These are phyloP conservation scores for Drosophila trapezifrons DNA, from an alignment of 1,140 invertebrate genomes.

Conservation along the genomic window DNA sequence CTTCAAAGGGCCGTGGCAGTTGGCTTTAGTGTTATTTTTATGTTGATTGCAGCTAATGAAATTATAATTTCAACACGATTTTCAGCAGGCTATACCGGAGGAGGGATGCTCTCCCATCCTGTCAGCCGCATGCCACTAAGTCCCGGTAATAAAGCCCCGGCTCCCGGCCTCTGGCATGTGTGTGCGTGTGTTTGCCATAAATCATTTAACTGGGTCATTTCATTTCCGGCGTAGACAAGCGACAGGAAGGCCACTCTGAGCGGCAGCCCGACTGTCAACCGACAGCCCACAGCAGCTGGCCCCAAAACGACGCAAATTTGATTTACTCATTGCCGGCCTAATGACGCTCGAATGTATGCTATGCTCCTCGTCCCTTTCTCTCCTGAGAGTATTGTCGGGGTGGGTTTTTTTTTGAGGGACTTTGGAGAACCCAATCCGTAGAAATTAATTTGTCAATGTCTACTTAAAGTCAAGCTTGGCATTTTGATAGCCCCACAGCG, in stretches of 20 bases:
- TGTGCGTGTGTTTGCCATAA: constrained; percentile 52
- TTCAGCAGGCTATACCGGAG: neutral
- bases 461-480: constrained; percentile 75
- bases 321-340: constrained; percentile 73
- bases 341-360: constrained; percentile 63
- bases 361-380: neutral
- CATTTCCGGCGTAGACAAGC: constrained; percentile 76
- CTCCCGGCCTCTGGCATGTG: constrained; percentile 1
- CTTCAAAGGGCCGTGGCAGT: constrained; percentile 71
- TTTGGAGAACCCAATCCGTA: constrained; percentile 14
- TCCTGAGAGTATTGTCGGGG: constrained; percentile 9
- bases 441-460: constrained; percentile 81
- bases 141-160: constrained; percentile 36
- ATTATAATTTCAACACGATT: constrained; percentile 77
- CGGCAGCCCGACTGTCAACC: constrained; percentile 60
- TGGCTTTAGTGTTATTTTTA: constrained; percentile 80
- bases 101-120: constrained; percentile 2
- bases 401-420: neutral
- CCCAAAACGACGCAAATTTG: constrained; percentile 72
- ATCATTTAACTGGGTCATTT: constrained; percentile 83
- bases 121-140: constrained; percentile 56
- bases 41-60: constrained; percentile 81
- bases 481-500: constrained; percentile 42
- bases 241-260: constrained; percentile 63
- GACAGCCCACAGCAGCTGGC: constrained; percentile 52